Base-by-base conservation (phyloP, 2,888 invertebrate species). In the Bibio marci region DNA sequence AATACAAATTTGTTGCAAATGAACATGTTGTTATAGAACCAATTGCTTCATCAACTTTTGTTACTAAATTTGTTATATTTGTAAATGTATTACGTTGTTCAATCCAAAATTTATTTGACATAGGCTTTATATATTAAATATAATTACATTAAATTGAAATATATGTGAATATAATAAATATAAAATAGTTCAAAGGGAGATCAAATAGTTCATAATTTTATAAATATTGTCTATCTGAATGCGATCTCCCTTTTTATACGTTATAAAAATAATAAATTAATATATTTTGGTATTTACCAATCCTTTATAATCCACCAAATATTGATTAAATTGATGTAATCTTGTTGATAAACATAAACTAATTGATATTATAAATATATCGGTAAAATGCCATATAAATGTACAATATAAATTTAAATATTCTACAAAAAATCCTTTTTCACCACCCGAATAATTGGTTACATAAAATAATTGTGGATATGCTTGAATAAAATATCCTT, bases 351-450 rank as follows among this genome's bases (percentile, higher is more conserved):
- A 53, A 1, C 74, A 73, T 50, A 72, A 64, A 50, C 77, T 75
- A 30, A 77, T 61, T 12, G 76, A 52, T 44, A 77, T 76, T 10
- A 78, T 70, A 41, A 77, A 69, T 43, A 76, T 54, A 49, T 78
- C 78, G 48, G 73, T 73, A 42, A 72, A 76, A 49, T 74, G 77
- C 77, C 78, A 78, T 2, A 72, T 63, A 40, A 72, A 69, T 0
- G 76, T 76, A 4, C 71, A 51, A 28, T 46, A 46, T 38, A 48
- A 41, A 37, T 46, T 47, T 33, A 54, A 55, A 48, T 67, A 59
- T 44, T 56, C 63, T 36, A 56, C 60, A 45, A 51, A 53, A 7
- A 49, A 58, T 30, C 62, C 76, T 45, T 66, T 67, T 66, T 67
- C 4, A 11, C 33, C 67, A 10, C 55, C 45, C 19, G 58, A 56